Base-by-base conservation (phyloP, 2,888 invertebrate genomes). In the Brenthis hecate region DNA sequence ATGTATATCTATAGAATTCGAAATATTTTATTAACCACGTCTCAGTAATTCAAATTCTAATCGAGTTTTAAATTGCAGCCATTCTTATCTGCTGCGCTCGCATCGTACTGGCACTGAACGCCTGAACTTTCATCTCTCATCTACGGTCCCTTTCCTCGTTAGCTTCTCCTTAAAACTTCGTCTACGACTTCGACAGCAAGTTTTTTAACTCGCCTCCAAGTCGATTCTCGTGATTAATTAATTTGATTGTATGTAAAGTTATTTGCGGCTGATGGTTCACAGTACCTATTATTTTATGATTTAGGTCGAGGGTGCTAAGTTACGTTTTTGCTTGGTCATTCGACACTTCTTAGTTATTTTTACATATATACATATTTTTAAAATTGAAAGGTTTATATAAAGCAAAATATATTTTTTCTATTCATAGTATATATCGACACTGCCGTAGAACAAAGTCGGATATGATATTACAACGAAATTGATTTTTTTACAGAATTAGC, bases 31-130 rank as follows among this genome's bases (percentile, higher is more conserved):
- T 91, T 91, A 91, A 89, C 84, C 84, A 77, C 83, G 80, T 79
- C 82, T 77, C 81, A 65, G 85, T 87, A 89, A 84, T 87, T 89
- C 87, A 84, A 91, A 91, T 91, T 91, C 87, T 91, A 91, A 92
- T 92, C 90, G 91, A 92, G 86, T 92, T 92, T 91, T 92, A 91
- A 92, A 92, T 92, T 92, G 91, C 91, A 90, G 87, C 86, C 86
- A 91, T 92, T 92, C 90, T 89, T 88, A 87, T 89, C 87, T 88
- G 85, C 82, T 86, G 85, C 83, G 85, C 81, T 81, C 81, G 83
- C 80, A 75, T 72, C 77, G 78, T 74, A 75, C 75, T 79, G 76
- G 69, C 75, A 72, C 80, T 86, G 85, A 91, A 90, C 87, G 75
- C 72, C 80, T 87, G 85, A 91, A 91, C 88, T 91, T 91, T 89